Base-by-base conservation (phyloP, 2,113 vertebrate species). In the Silurus glanis region DNA sequence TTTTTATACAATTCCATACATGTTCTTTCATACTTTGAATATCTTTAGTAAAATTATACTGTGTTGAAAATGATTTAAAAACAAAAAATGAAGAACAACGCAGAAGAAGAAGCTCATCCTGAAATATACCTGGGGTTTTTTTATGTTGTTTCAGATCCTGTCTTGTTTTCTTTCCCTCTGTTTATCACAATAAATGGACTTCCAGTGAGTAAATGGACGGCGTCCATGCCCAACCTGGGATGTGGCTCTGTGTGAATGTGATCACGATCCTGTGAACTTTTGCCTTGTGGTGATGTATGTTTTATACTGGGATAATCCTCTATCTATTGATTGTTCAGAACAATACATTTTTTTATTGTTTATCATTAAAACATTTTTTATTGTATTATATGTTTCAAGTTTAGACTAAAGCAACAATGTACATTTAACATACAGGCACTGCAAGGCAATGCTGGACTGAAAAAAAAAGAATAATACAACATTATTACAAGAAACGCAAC, bases 231-330 rank as follows among this genome's bases (percentile, higher is more conserved):
- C 23, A 14, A 37, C 23, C 83, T 66, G 83, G 25, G 72, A 79
- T 66, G 74, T 74, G 3, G 19, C 49, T 79, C 2, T 53, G 47
- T 56, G 17, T 71, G 25, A 45, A 6, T 71, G 12, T 47, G 47
- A 21, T 78, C 19, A 49, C 45, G 58, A 13, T 84, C 71, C 71
- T 55, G 9, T 78, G 59, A 85, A 84, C 56, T 47, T 14, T 45
- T 51, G 49, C 72, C 8, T 28, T 66, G 23, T 76, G 47, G 23
- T 85, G 74, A 85, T 53, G 59, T 78, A 66, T 9, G 51, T 78
- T 45, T 21, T 64, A n/a, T 83, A 21, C 19, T 59, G 19, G 14
- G 45, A 5, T 25, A 56, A 5, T 8, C 17, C 12, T 2, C 25
- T 25, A 12, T 59, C 25, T 7, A 1, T 61, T 14, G 5, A 56